Evolutionary conservation across 2,888 invertebrate species (phyloP).

Genomic region (Empis stercorea): DNA sequence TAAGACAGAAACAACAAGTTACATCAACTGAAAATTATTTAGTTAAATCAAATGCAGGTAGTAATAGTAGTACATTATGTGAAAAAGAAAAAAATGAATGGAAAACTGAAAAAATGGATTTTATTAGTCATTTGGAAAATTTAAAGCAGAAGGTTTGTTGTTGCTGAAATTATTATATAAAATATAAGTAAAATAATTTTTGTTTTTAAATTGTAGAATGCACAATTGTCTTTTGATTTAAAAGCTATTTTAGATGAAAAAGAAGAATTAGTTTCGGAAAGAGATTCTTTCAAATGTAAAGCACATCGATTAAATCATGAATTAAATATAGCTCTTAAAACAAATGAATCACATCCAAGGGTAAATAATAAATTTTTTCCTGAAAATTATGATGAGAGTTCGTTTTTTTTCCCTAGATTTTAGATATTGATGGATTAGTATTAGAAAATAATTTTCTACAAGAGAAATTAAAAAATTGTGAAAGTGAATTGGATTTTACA

Average conservation of each 20-base stretch:
- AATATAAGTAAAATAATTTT: neutral
- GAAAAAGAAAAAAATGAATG: conserved; percentile 26
- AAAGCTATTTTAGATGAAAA: conserved; percentile 72
- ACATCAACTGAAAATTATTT: too few species aligned
- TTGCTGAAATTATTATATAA: neutral
- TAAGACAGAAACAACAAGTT: conserved; percentile 35
- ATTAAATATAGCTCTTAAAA: conserved; percentile 51
- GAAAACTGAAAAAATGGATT: conserved; percentile 31
- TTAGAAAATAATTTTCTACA: conserved; percentile 76
- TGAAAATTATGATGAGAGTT: neutral
- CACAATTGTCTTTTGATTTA: conserved; percentile 61
- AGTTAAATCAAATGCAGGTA: neutral
- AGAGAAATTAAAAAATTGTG: conserved; percentile 62
- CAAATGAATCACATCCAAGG: conserved; percentile 28
- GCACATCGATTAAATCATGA: conserved; percentile 71
- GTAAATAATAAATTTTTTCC: conserved; percentile 12
- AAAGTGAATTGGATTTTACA: conserved; percentile 65
- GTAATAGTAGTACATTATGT: neutral
- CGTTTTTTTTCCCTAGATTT: conserved; percentile 35
- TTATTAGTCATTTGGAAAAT: conserved; percentile 31
- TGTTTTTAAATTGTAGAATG: conserved; percentile 40
- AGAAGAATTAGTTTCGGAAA: conserved; percentile 64
- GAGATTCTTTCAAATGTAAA: conserved; percentile 73
- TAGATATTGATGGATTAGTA: conserved; percentile 67
- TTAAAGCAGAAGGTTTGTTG: conserved; percentile 26